phyloP scores from a whole-genome alignment of 2,797 vertebrate species.

The Rhinella marina region DNA sequence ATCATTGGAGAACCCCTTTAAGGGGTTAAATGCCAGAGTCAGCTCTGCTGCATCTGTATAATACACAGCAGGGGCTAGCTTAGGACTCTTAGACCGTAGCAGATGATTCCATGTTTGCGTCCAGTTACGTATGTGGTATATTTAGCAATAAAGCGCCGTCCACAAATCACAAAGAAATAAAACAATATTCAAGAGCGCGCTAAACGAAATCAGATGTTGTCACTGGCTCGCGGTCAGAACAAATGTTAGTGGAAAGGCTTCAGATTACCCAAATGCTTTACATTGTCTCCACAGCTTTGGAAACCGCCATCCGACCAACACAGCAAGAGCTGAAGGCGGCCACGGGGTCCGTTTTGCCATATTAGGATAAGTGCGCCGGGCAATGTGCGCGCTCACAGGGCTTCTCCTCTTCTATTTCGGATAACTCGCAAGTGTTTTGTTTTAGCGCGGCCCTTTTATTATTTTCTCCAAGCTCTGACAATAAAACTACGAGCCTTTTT shows the following conservation, averaged over 20 bases:
- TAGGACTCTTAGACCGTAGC: neutral
- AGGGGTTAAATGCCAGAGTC: neutral
- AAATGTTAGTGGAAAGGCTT: conserved; percentile 46
- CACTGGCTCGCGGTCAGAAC: conserved; percentile 52
- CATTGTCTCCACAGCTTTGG: conserved; percentile 52
- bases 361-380: conserved; percentile 46
- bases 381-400: neutral
- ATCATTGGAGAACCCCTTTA: too few relatives aligned
- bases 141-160: neutral
- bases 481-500: conserved; percentile 39
- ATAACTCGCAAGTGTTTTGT: conserved; percentile 38
- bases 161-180: conserved; percentile 41
- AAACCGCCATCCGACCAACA: conserved; percentile 51
- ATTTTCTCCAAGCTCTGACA: conserved; percentile 26
- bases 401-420: conserved; percentile 41
- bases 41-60: neutral
- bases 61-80: neutral
- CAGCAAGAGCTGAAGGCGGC: neutral
- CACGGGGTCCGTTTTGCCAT: conserved; percentile 50
- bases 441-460: conserved; percentile 34
- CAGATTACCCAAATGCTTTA: conserved; percentile 57
- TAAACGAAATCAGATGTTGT: conserved; percentile 58
- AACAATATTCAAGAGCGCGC: conserved; percentile 39
- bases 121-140: conserved; percentile 46
- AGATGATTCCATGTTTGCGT: conserved; percentile 26